Conservation (phyloP, 2,888 invertebrate genomes). For the Bombyx huttoni region DNA sequence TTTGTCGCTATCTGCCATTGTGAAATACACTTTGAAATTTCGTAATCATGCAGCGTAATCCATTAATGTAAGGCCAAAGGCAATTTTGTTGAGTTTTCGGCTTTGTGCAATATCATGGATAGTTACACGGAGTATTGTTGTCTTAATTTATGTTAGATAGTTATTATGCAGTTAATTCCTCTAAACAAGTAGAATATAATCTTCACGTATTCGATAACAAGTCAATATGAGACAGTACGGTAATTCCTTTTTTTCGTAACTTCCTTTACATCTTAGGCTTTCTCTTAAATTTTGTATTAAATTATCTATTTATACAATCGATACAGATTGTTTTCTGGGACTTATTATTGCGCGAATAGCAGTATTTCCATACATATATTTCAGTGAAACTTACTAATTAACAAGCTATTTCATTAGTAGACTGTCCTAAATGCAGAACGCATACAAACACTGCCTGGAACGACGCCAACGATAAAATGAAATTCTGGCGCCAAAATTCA, state of each 20-base stretch:
- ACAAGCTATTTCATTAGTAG: constrained; percentile 2
- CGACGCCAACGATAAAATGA: constrained; percentile 20
- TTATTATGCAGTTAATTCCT: too few relatives aligned
- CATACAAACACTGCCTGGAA: constrained; percentile 19
- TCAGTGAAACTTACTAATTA: not conserved
- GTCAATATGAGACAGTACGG: too few relatives aligned
- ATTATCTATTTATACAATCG: not conserved
- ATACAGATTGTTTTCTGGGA: not conserved
- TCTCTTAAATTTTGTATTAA: not conserved
- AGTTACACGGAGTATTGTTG: too few relatives aligned
- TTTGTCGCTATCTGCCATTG: constrained; percentile 6
- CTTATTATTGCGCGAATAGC: too few relatives aligned
- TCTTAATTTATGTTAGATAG: too few relatives aligned
- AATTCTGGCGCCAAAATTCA: constrained; percentile 22
- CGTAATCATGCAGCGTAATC: not conserved
- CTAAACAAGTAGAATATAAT: too few relatives aligned
- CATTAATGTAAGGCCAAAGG: too few relatives aligned
- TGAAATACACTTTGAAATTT: not conserved
- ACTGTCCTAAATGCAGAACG: constrained; percentile 25
- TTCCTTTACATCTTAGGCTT: not conserved
- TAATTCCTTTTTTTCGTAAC: not conserved
- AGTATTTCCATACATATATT: too few relatives aligned
- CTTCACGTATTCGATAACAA: too few relatives aligned
- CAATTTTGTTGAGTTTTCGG: too few relatives aligned
- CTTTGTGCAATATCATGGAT: too few relatives aligned